A percentile compares a stretch with the other conserved stretches of the same genome.
These are phyloP conservation scores for Leptopilina boulardi DNA, from an alignment of 1,140 invertebrate species.

Conservation along the genomic window DNA sequence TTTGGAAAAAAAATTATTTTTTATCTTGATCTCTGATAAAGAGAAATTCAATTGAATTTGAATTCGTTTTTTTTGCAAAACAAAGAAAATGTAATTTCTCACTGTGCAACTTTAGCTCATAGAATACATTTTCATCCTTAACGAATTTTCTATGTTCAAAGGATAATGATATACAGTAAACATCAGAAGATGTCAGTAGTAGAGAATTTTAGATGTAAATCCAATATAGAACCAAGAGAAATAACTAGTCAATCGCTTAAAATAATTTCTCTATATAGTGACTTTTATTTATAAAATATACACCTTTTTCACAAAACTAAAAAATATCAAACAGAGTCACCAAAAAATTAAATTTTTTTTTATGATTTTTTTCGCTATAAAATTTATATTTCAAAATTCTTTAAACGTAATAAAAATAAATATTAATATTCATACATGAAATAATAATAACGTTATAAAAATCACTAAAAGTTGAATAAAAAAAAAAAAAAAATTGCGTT, in stretches of 20 bases:
- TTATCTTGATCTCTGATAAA: background rate
- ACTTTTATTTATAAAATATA: too few relatives aligned
- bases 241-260: background rate
- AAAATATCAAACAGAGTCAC: too few relatives aligned
- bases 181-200: background rate
- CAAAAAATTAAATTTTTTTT: too few relatives aligned
- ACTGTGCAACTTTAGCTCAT: background rate
- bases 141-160: background rate
- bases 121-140: background rate
- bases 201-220: background rate
- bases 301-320: too few relatives aligned
- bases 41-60: background rate
- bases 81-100: background rate
- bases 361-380: too few relatives aligned
- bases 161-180: conserved; percentile 2
- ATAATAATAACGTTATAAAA: too few relatives aligned
- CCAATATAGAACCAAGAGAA: background rate
- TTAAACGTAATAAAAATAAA: too few relatives aligned
- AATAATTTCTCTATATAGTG: background rate
- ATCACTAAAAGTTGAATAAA: too few relatives aligned
- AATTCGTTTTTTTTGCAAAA: background rate
- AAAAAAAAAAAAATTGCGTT: too few relatives aligned
- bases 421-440: too few relatives aligned
- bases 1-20: too few relatives aligned
- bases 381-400: too few relatives aligned